Evolutionary conservation across 92 coral and sea anemone genomes (phyloP).

Genomic region (Ricordea florida): DNA sequence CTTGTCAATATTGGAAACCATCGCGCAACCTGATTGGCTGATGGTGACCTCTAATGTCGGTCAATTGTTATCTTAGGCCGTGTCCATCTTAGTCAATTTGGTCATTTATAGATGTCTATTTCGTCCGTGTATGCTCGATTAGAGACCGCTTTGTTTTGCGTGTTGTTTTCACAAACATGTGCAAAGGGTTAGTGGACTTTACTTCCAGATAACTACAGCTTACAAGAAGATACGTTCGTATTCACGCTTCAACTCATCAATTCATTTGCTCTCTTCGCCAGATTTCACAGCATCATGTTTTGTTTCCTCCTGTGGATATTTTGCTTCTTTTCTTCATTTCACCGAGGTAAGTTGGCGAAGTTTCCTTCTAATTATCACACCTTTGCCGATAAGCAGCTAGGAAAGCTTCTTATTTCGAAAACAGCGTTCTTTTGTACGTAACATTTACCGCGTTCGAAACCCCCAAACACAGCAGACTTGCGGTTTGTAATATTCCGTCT

Average conservation of each 20-base stretch:
- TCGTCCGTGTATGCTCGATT: slow-evolving; percentile 18
- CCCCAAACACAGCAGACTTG: slow-evolving; percentile 10
- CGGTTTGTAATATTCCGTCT: background rate
- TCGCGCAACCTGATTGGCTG: slow-evolving; percentile 73
- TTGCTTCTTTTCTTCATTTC: slow-evolving; percentile 41
- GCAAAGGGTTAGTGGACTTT: slow-evolving; percentile 61
- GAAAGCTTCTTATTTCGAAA: background rate
- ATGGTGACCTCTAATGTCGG: slow-evolving; percentile 43
- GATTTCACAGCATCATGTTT: slow-evolving; percentile 57
- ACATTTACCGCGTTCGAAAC: background rate
- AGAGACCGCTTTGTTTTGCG: slow-evolving; percentile 44
- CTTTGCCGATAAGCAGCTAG: background rate
- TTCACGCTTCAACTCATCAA: background rate
- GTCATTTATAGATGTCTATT: slow-evolving; percentile 38
- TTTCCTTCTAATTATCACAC: slow-evolving; percentile 20
- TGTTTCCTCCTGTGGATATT: slow-evolving; percentile 62
- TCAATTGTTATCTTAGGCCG: slow-evolving; percentile 53
- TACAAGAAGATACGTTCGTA: background rate
- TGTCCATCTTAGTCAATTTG: slow-evolving; percentile 49
- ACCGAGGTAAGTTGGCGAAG: slow-evolving; percentile 65
- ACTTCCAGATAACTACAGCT: background rate
- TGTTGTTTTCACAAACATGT: slow-evolving; percentile 82
- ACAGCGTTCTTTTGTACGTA: background rate
- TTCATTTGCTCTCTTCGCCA: slow-evolving; percentile 15
- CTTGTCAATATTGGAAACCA: slow-evolving; percentile 41